phyloP scores from a whole-genome alignment of 2,888 invertebrate species.

The Iphiclides podalirius region DNA sequence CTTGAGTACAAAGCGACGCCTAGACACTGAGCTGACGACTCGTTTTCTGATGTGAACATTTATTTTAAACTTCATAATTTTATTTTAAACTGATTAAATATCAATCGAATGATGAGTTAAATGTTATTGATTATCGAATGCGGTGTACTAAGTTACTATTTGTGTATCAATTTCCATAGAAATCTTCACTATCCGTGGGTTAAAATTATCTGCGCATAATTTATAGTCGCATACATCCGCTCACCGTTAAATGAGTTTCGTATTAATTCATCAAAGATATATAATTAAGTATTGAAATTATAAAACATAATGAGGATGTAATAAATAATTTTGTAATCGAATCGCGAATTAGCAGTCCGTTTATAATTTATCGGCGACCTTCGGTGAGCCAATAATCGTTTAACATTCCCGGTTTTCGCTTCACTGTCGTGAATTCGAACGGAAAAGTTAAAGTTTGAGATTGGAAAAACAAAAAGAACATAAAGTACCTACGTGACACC shows the following conservation, averaged over 20 bases:
- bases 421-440: no score
- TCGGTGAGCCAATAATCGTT: constrained; percentile 46
- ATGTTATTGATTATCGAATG: no score
- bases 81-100: no score
- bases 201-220: constrained; percentile 4
- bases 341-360: constrained; percentile 35
- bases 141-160: no score
- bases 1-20: no score
- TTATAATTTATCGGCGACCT: constrained; percentile 36
- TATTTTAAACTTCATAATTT: no score
- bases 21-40: no score
- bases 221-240: constrained; percentile 12
- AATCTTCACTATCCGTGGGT: background rate
- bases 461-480: no score
- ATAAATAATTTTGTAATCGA: constrained; percentile 33
- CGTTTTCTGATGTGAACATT: no score
- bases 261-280: constrained; percentile 16
- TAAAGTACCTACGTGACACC: no score
- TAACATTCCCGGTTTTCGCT: constrained; percentile 58
- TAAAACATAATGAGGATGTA: constrained; percentile 14
- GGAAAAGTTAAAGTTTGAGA: no score
- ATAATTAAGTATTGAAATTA: constrained; percentile 22
- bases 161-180: background rate
- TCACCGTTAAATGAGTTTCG: constrained; percentile 3
- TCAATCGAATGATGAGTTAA: no score